A percentile compares a stretch with the other conserved stretches of the same genome.
phyloP scores from a whole-genome alignment of 2,888 invertebrate species.

The Emmelina monodactyla region DNA sequence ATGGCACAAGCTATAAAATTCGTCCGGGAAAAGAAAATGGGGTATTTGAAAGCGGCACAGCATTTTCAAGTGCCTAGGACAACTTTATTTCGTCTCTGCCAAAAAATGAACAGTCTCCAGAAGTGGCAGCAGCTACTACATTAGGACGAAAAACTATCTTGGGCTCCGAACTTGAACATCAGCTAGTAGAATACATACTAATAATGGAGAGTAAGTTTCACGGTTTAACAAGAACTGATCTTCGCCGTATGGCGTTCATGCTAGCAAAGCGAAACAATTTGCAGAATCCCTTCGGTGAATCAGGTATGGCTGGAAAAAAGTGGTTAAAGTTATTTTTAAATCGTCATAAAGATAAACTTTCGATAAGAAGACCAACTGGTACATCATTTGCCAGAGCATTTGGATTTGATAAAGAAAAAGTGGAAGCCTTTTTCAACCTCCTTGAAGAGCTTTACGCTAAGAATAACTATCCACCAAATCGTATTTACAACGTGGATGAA shows the following conservation, averaged over 20 bases:
- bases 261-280: slow-evolving; percentile 10
- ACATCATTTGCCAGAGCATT: slow-evolving; percentile 17
- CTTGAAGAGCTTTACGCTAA: background rate
- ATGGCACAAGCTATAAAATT: slow-evolving; percentile 10
- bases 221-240: slow-evolving; percentile 12
- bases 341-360: slow-evolving; percentile 16
- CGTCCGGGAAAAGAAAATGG: slow-evolving; percentile 11
- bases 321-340: slow-evolving; percentile 17
- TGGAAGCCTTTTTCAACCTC: slow-evolving; percentile 6
- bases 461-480: slow-evolving; percentile 2
- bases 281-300: slow-evolving; percentile 10
- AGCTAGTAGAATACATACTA: slow-evolving; percentile 12
- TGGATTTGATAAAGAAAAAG: slow-evolving; percentile 16
- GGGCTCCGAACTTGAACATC: slow-evolving; percentile 3
- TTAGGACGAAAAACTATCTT: slow-evolving; percentile 14
- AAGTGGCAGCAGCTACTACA: slow-evolving; percentile 12
- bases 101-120: slow-evolving; percentile 9
- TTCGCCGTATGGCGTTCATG: slow-evolving; percentile 12
- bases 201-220: slow-evolving; percentile 12
- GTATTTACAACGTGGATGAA: too few species aligned
- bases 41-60: slow-evolving; percentile 9
- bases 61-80: slow-evolving; percentile 10
- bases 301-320: slow-evolving; percentile 12
- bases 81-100: slow-evolving; percentile 8
- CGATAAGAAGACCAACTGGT: slow-evolving; percentile 14